A percentile compares a stretch with the other conserved stretches of the same genome.
These are phyloP conservation scores for Beris chalybata DNA, from an alignment of 2,888 invertebrate species.

Conservation along the genomic window DNA sequence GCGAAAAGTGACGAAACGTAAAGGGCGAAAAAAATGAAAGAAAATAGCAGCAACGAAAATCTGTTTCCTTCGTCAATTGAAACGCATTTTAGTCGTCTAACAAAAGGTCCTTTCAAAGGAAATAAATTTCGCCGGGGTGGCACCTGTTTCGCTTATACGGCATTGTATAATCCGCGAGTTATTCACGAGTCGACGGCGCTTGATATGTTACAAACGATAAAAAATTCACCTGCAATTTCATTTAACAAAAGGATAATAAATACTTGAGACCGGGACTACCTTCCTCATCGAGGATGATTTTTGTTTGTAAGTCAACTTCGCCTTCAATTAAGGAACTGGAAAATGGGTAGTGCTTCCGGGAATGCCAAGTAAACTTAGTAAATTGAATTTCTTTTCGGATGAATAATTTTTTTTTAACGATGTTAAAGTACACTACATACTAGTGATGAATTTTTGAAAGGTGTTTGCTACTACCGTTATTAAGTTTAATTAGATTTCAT, in stretches of 20 bases:
- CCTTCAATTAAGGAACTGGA: background rate
- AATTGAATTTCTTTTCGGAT: slow-evolving; percentile 5
- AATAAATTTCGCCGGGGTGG: slow-evolving; percentile 17
- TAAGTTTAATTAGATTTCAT: too few species aligned
- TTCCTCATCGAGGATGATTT: background rate
- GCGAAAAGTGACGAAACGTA: background rate
- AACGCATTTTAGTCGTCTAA: slow-evolving; percentile 30
- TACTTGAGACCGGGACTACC: slow-evolving; percentile 18
- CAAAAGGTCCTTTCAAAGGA: slow-evolving; percentile 31
- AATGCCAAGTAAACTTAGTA: background rate
- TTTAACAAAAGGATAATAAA: slow-evolving; percentile 37
- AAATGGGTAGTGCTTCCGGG: background rate
- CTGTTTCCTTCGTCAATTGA: slow-evolving; percentile 9
- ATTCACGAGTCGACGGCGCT: slow-evolving; percentile 3
- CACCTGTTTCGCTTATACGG: background rate
- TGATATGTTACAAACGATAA: slow-evolving; percentile 33
- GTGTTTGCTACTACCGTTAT: too few species aligned
- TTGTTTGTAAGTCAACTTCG: slow-evolving; percentile 1
- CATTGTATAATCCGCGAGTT: background rate
- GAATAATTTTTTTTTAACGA: background rate
- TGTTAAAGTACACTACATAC: too few species aligned
- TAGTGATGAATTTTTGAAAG: too few species aligned
- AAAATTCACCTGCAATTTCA: slow-evolving; percentile 37
- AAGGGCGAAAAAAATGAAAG: background rate
- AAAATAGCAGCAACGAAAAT: background rate